Base-by-base conservation (phyloP, 2,888 invertebrate genomes). In the Rhagophthalmus giganteus region DNA sequence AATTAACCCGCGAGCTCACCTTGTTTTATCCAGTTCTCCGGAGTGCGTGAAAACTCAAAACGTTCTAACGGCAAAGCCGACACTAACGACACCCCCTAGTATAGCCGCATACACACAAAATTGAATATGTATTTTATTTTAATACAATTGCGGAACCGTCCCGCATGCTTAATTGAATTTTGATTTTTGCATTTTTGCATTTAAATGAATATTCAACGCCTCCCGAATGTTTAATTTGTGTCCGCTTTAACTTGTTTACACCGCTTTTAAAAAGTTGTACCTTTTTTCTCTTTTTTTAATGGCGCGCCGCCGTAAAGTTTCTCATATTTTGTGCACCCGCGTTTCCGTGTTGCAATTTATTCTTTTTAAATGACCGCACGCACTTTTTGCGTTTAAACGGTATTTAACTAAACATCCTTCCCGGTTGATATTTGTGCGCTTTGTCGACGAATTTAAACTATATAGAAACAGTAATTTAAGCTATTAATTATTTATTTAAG, bases 81-180 rank as follows among this genome's bases (percentile, higher is more conserved):
- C 50, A 50, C 49, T 42, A 50, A 50, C 42, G 31, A 42, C 49
- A 30, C n/a, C 2, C 12, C n/a, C n/a, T n/a, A n/a, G n/a, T n/a
- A n/a, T n/a, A n/a, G n/a, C n/a, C n/a, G n/a, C n/a, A n/a, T n/a
- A n/a, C n/a, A n/a, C 26, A 42, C 34, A 44, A 26, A 54, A 39
- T 51, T 51, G 26, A 55, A 47, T 44, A 47, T 47, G 51, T 42
- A 51, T 52, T 52, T 44, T 39, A 16, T 38, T 42, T 34, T 48
- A 48, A 40, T 45, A 47, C 15, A 41, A 34, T 44, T 27, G 32
- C 52, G 41, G 13, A 34, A 27, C 49, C 37, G 37, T 42, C 50
- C 33, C 38, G 41, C 20, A 50, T 44, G 48, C 50, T 50, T 58
- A 55, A 58, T 58, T 58, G 55, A 55, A 58, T 58, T 58, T 55